A percentile compares a stretch with the other conserved stretches of the same genome.
phyloP scores from a whole-genome alignment of 2,888 invertebrate species.

The Drosophila meridiana region DNA sequence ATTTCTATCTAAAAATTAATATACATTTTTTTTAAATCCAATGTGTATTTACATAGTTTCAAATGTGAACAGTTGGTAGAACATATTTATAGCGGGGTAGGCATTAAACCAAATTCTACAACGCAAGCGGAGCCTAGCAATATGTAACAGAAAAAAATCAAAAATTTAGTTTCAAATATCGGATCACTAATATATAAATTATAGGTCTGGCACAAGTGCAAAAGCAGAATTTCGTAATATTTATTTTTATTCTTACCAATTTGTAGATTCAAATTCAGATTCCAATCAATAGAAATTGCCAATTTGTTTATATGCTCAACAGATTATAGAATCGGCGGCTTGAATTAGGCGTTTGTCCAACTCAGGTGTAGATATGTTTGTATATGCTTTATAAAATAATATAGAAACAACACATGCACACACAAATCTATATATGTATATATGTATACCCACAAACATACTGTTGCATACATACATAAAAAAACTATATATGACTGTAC shows the following conservation, averaged over 20 bases:
- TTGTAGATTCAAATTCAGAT: not conserved
- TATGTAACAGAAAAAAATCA: not conserved
- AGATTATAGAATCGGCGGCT: not conserved
- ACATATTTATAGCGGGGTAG: slow-evolving; percentile 13
- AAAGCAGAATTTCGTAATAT: not conserved
- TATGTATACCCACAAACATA: slow-evolving; percentile 1
- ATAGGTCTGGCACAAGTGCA: not conserved
- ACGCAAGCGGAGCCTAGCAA: not conserved
- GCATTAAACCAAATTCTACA: not conserved
- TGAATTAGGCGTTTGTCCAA: slow-evolving; percentile 3
- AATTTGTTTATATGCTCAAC: not conserved
- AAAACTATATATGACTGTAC: slow-evolving; percentile 40
- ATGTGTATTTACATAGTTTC: slow-evolving; percentile 1
- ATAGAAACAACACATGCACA: slow-evolving; percentile 24
- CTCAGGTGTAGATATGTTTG: slow-evolving; percentile 14
- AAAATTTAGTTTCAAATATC: not conserved
- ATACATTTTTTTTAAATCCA: slow-evolving; percentile 9
- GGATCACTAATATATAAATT: not conserved
- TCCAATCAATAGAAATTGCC: not conserved
- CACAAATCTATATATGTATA: not conserved
- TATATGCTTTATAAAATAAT: slow-evolving; percentile 21
- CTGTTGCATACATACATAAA: slow-evolving; percentile 15
- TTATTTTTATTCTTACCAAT: not conserved
- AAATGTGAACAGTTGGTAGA: slow-evolving; percentile 18
- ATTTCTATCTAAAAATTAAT: slow-evolving; percentile 48